These are phyloP conservation scores for Quiscalus mexicanus DNA, from an alignment of 2,113 vertebrate species.

Conservation along the genomic window DNA sequence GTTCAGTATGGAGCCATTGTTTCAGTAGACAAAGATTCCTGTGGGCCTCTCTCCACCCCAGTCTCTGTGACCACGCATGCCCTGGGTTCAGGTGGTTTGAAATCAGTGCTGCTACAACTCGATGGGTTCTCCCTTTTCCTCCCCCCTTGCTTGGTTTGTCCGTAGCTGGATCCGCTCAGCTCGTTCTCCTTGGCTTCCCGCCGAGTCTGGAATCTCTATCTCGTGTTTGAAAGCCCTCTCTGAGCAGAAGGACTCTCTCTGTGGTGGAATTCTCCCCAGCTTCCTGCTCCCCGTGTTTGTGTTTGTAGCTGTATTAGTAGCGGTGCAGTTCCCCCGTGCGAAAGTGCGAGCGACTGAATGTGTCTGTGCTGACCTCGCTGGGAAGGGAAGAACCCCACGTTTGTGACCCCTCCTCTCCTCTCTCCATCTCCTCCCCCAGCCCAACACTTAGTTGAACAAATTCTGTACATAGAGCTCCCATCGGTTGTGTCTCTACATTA, in stretches of 20 bases:
- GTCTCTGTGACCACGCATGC: slow-evolving; percentile 70
- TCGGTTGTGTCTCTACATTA: slow-evolving; percentile 55
- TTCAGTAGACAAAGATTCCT: slow-evolving; percentile 56
- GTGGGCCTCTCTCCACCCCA: slow-evolving; percentile 50
- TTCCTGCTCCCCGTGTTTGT: slow-evolving; percentile 72
- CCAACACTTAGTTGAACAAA: slow-evolving; percentile 49
- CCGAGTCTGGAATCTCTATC: slow-evolving; percentile 42
- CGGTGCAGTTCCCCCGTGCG: slow-evolving; percentile 61
- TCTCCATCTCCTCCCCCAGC: neutral
- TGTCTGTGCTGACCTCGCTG: slow-evolving; percentile 24
- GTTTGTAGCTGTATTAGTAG: slow-evolving; percentile 64
- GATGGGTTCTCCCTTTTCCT: slow-evolving; percentile 49
- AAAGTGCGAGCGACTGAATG: slow-evolving; percentile 54
- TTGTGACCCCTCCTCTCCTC: neutral
- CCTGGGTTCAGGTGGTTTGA: slow-evolving; percentile 62
- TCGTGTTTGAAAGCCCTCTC: slow-evolving; percentile 64
- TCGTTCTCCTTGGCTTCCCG: slow-evolving; percentile 66
- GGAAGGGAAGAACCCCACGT: slow-evolving; percentile 13
- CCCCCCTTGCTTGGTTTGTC: slow-evolving; percentile 52
- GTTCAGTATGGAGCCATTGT: slow-evolving; percentile 47
- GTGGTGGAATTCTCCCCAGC: slow-evolving; percentile 62
- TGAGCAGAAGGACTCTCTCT: slow-evolving; percentile 73
- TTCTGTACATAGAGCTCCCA: slow-evolving; percentile 73
- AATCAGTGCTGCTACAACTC: slow-evolving; percentile 58
- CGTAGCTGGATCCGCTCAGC: slow-evolving; percentile 33